These are phyloP conservation scores for Ondatra zibethicus DNA, from an alignment of 2,113 vertebrate genomes.

Conservation along the genomic window DNA sequence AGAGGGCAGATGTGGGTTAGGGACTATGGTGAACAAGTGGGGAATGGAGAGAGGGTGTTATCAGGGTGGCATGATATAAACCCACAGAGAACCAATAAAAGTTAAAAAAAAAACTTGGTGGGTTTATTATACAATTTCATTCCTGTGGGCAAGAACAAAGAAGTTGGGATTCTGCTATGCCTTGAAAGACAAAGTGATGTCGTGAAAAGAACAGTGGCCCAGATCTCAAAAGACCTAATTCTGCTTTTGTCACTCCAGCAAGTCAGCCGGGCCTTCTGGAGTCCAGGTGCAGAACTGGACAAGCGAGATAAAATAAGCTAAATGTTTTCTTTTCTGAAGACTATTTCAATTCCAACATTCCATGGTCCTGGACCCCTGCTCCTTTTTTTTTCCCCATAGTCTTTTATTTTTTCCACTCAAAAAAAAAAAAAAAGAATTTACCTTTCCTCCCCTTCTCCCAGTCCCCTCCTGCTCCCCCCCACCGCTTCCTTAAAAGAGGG, in stretches of 20 bases:
- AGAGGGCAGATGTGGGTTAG: no score
- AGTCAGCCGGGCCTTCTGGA: not conserved
- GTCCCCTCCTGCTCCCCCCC: no score
- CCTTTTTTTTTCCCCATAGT: no score
- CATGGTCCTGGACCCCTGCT: not conserved
- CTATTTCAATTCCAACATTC: not conserved
- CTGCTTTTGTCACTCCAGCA: not conserved
- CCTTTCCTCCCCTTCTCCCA: no score
- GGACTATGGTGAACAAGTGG: no score
- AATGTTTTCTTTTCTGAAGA: not conserved
- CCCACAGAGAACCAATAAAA: no score
- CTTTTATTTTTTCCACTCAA: no score
- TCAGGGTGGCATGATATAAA: no score
- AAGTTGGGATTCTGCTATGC: not conserved
- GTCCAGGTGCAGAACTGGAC: not conserved
- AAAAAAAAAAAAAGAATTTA: no score
- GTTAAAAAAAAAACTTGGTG: no score
- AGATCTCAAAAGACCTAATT: not conserved
- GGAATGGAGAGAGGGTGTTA: no score
- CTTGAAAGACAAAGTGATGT: not conserved
- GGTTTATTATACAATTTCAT: not conserved
- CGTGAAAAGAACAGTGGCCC: not conserved
- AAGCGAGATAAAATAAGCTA: not conserved
- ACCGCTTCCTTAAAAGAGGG: no score
- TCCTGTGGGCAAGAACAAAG: not conserved